Conservation (phyloP, 2,888 invertebrate species). For the Cynaeus angustus region DNA sequence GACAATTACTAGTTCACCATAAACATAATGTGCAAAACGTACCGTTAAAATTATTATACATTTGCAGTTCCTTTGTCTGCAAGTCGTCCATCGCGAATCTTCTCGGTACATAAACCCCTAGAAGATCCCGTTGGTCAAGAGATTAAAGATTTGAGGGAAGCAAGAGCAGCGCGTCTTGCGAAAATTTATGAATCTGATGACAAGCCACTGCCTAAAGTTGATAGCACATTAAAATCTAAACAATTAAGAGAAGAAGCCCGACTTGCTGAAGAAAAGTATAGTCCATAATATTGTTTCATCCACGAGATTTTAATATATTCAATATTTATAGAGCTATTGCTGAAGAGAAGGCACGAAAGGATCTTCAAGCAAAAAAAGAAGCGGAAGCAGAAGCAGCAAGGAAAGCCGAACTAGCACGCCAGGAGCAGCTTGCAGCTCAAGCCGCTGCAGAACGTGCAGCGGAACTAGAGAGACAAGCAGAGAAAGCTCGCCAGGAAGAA, state of each 20-base stretch:
- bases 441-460: constrained; percentile 72
- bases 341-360: constrained; percentile 72
- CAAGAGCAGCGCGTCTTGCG: constrained; percentile 77
- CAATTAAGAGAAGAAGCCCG: constrained; percentile 79
- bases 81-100: constrained; percentile 81
- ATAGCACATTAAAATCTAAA: constrained; percentile 73
- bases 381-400: constrained; percentile 67
- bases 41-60: neutral
- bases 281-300: too few species aligned
- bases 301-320: too few species aligned
- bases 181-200: constrained; percentile 75
- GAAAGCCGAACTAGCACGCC: constrained; percentile 73
- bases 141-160: constrained; percentile 75
- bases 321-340: constrained; percentile 71
- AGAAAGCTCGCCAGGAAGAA: constrained; percentile 67
- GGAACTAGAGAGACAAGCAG: constrained; percentile 69
- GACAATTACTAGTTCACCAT: constrained; percentile 15
- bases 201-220: constrained; percentile 60
- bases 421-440: constrained; percentile 71
- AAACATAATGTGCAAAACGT: neutral
- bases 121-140: constrained; percentile 62
- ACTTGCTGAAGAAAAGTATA: constrained; percentile 77
- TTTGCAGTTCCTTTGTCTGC: constrained; percentile 74
- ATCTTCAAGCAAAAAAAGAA: constrained; percentile 73
- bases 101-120: constrained; percentile 74